Evolutionary conservation across 2,888 invertebrate genomes (phyloP), one percentile per base, ranked within the genome.

Genomic region (Arctia plantaginis): DNA sequence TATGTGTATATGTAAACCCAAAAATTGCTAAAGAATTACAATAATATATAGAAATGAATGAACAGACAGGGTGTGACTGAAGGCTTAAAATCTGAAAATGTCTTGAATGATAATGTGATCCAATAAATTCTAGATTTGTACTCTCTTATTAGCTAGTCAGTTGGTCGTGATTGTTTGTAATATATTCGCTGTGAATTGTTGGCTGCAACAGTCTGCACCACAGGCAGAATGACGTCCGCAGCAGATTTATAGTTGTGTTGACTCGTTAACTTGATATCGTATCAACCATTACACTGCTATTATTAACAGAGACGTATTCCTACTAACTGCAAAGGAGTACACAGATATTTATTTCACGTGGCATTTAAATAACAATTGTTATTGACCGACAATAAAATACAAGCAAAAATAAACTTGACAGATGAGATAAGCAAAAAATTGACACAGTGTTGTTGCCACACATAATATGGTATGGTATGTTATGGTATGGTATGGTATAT

Each of bases 191-290:
- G 85, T 85, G 89, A 90, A 89, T 89, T 89, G 87, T 84, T 78
- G 77, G 80, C 80, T 84, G 89, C 87, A 88, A 87, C 62, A 70
- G 70, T 62, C 90, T 82, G 89, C 87, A 88, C 86, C 90, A 85
- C 89, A 80, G 89, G 90, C 90, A 82, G 86, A 86, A 89, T 92
- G 93, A 93, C 93, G 90, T 90, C 86, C 87, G 85, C 86, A 84
- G 81, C 88, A 90, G 91, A 94, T 93, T 94, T 93, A 94, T 93
- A 83, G 91, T 88, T 83, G 87, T 87, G 90, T 93, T 92, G 91
- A 93, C 92, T 93, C 88, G 91, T 90, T 92, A 89, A 89, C 86
- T 89, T 88, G 89, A 90, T 90, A 89, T 87, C 87, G 80, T 90
- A 90, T 90, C 88, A 87, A 88, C 82, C 87, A 79, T 79, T 82